Percentiles rank a stretch among this genome's conserved stretches.
These are phyloP conservation scores for Girardia tigrina DNA, from an alignment of 2,888 invertebrate genomes.

Conservation along the genomic window DNA sequence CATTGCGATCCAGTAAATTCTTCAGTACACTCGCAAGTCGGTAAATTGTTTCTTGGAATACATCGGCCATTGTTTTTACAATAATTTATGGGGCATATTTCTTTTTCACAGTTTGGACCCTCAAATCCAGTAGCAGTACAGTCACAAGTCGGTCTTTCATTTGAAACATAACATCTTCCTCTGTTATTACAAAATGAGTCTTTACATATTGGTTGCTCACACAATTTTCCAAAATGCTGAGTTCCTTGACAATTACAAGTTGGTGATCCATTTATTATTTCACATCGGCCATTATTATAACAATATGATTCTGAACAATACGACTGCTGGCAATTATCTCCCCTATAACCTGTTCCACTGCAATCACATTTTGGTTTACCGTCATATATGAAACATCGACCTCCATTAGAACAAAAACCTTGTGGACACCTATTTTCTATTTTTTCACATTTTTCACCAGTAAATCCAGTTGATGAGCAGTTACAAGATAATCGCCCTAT, in stretches of 20 bases:
- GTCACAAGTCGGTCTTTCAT: constrained; percentile 21
- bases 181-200: constrained; percentile 24
- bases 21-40: not conserved
- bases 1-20: constrained; percentile 27
- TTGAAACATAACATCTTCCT: constrained; percentile 23
- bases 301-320: not conserved
- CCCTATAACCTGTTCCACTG: constrained; percentile 9
- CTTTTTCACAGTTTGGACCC: not conserved
- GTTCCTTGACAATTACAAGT: constrained; percentile 18
- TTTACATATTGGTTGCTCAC: constrained; percentile 25
- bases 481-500: not conserved
- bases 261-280: not conserved
- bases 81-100: constrained; percentile 17
- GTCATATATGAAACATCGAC: constrained; percentile 25
- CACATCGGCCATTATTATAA: constrained; percentile 17
- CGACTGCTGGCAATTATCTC: not conserved
- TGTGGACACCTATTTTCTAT: constrained; percentile 15
- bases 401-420: constrained; percentile 27
- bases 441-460: constrained; percentile 21
- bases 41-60: not conserved
- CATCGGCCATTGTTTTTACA: not conserved
- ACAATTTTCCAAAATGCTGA: not conserved
- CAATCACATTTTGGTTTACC: constrained; percentile 7
- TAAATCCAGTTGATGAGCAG: constrained; percentile 24
- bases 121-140: constrained; percentile 24